Evolutionary conservation across 2,888 invertebrate genomes (phyloP), one percentile per base, ranked within the genome.

Genomic region (Drosophila percnosoma): DNA sequence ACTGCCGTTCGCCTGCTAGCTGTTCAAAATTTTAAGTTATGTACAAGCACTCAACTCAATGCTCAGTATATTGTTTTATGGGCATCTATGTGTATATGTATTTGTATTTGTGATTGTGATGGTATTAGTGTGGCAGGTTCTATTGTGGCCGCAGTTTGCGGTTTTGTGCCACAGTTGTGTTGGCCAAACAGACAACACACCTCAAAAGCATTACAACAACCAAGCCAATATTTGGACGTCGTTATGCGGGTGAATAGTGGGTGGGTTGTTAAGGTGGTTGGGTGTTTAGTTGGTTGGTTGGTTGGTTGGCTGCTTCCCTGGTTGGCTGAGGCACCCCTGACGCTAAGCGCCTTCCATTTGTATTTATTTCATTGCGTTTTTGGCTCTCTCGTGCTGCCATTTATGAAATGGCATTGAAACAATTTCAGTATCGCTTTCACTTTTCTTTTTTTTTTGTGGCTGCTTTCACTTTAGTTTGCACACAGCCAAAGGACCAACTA

Each of bases 341-440:
- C 42, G 52, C 48, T 72, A 74, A 77, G 65, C 83, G 80, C 45
- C 75, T 83, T 81, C 72, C 88, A 73, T 89, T 87, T 83, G 83
- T 89, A 82, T 83, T 82, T 86, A 90, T 90, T 87, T 87, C 84
- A 86, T 90, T 88, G 89, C 73, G 87, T 81, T 84, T 83, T 79
- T 60, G 70, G 52, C 51, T 58, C 72, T 54, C 52, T 45, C 24
- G 8, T 52, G 38, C 52, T 67, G 66, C 60, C 81, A 87, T 86
- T 87, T 89, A 89, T 88, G 86, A 87, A 89, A 86, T 88, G 87
- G 73, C 87, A 90, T 87, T 87, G 87, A 90, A 88, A 88, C 86
- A 68, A 51, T 68, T 64, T 51, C 59, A 36, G 45, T 74, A 61
- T 49, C 67, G 48, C 34, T 72, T 62, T 66, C 66, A 18, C 40